Conservation (phyloP, 1,140 invertebrate genomes). For the Drosophila trapezifrons region DNA sequence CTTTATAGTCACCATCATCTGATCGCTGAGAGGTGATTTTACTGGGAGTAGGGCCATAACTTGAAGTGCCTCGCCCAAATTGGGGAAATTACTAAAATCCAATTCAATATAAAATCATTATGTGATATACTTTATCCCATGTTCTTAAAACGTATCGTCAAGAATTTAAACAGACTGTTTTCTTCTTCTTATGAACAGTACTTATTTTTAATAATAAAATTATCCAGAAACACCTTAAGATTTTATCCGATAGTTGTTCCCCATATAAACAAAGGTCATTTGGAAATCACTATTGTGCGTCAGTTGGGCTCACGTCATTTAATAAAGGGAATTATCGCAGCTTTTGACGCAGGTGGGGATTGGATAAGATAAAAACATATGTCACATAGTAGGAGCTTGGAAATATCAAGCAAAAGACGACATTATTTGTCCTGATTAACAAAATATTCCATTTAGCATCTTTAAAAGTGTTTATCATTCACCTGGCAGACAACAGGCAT, state of each 20-base stretch:
- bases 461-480: conserved; percentile 1
- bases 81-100: background rate
- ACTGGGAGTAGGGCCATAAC: background rate
- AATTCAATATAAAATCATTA: background rate
- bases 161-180: no score
- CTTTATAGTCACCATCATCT: conserved; percentile 8
- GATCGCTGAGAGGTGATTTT: background rate
- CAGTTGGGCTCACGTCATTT: conserved; percentile 1
- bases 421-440: conserved; percentile 2
- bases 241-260: background rate
- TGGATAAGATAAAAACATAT: conserved; percentile 29
- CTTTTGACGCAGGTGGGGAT: conserved; percentile 22
- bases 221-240: no score
- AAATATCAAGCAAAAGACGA: conserved; percentile 1
- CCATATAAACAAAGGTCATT: background rate
- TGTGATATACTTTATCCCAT: background rate
- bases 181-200: no score
- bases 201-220: no score
- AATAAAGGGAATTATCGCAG: conserved; percentile 6
- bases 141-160: no score
- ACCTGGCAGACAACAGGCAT: background rate
- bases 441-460: conserved; percentile 19
- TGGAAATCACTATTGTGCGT: conserved; percentile 16
- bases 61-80: background rate
- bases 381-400: conserved; percentile 4